Evolutionary conservation across 2,797 vertebrate genomes (phyloP).

Genomic region (Tinamus major): DNA sequence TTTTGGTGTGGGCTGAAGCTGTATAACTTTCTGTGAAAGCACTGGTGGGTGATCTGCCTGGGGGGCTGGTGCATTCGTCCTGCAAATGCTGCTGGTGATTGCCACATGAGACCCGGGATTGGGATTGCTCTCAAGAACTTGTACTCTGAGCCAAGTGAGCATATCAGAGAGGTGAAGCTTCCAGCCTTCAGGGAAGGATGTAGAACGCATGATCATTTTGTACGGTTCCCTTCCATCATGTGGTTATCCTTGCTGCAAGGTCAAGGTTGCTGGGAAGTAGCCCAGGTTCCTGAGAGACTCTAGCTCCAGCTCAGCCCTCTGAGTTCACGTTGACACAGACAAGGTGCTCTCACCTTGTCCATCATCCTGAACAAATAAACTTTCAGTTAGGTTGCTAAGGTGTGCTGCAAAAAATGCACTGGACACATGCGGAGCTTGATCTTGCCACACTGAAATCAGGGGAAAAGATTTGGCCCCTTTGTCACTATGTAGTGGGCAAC

Average conservation of each 20-base stretch:
- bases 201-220: slow-evolving; percentile 1
- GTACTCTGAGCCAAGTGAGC: slow-evolving; percentile 16
- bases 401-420: neutral
- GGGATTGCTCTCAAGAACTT: slow-evolving; percentile 49
- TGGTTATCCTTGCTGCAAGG: slow-evolving; percentile 24
- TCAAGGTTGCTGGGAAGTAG: slow-evolving; percentile 1
- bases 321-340: neutral
- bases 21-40: neutral
- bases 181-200: slow-evolving; percentile 25
- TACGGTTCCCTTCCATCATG: slow-evolving; percentile 1
- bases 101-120: slow-evolving; percentile 32
- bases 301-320: neutral
- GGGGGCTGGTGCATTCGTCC: neutral
- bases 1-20: neutral
- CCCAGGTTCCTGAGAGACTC: neutral
- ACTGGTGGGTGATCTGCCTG: neutral
- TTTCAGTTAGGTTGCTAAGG: neutral
- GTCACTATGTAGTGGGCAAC: neutral
- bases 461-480: neutral
- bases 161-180: slow-evolving; percentile 60
- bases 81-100: neutral
- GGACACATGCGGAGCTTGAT: neutral
- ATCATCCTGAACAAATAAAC: neutral
- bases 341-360: neutral
- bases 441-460: accelerated